Conservation (phyloP, 2,797 vertebrate genomes). For the Coreius guichenoti region DNA sequence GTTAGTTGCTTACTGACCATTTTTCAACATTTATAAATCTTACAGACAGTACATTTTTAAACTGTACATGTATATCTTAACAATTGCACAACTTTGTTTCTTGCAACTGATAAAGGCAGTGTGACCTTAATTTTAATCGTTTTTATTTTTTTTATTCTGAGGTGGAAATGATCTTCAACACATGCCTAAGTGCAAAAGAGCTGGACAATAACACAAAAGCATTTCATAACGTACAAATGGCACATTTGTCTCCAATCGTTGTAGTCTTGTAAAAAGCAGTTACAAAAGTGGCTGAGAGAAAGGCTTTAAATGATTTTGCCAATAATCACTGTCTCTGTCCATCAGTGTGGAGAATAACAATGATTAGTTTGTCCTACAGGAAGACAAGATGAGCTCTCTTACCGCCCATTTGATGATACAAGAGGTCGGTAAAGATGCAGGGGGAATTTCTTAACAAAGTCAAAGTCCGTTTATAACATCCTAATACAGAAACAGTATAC, state of each 20-base stretch:
- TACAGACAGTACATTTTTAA: neutral
- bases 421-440: constrained; percentile 19
- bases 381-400: constrained; percentile 40
- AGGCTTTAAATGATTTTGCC: constrained; percentile 25
- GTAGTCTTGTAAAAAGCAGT: constrained; percentile 12
- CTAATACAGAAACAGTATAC: constrained; percentile 45
- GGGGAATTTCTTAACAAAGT: constrained; percentile 39
- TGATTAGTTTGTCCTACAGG: constrained; percentile 34
- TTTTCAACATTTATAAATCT: neutral
- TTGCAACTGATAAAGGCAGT: neutral
- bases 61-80: neutral
- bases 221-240: neutral
- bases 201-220: neutral
- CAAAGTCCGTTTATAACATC: constrained; percentile 23
- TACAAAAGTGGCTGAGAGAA: constrained; percentile 16
- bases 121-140: neutral
- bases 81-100: neutral
- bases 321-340: constrained; percentile 37
- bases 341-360: constrained; percentile 37
- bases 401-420: constrained; percentile 32
- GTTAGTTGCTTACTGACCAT: neutral
- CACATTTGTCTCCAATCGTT: neutral
- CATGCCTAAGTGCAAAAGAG: neutral
- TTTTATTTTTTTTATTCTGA: neutral
- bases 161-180: neutral